Evolutionary conservation across 2,888 invertebrate species (phyloP).

Genomic region (Trissonchulus latispiculum): DNA sequence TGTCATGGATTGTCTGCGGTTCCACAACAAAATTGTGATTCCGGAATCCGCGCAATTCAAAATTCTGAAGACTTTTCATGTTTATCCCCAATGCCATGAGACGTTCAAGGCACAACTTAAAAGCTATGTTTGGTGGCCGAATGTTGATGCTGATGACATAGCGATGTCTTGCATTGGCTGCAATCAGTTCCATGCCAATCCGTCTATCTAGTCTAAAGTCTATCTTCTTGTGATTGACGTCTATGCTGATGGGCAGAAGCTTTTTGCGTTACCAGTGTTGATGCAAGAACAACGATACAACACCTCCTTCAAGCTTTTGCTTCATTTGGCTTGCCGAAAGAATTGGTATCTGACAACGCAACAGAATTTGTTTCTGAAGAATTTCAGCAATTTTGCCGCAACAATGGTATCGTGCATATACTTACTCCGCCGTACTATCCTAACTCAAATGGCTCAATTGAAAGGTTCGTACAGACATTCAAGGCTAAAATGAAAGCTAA

Average conservation of each 20-base stretch:
- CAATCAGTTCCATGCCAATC: slow-evolving; percentile 24
- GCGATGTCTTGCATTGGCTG: slow-evolving; percentile 31
- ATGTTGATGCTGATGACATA: slow-evolving; percentile 28
- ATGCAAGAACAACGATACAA: slow-evolving; percentile 28
- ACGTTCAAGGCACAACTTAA: slow-evolving; percentile 34
- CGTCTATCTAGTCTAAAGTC: slow-evolving; percentile 33
- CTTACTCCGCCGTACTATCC: slow-evolving; percentile 34
- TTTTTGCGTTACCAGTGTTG: slow-evolving; percentile 33
- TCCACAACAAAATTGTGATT: background rate
- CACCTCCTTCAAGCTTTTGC: slow-evolving; percentile 30
- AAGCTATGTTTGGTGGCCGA: slow-evolving; percentile 36
- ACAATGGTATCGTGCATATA: slow-evolving; percentile 30
- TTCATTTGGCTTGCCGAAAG: slow-evolving; percentile 33
- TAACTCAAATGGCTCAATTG: slow-evolving; percentile 35
- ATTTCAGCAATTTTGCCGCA: slow-evolving; percentile 31
- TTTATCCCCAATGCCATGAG: background rate
- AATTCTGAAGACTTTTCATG: background rate
- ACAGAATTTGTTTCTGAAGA: slow-evolving; percentile 33
- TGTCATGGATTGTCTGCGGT: background rate
- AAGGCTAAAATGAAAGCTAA: slow-evolving; percentile 21
- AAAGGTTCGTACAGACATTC: slow-evolving; percentile 33
- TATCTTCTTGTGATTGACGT: slow-evolving; percentile 45
- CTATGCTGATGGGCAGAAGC: slow-evolving; percentile 44
- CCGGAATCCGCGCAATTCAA: background rate
- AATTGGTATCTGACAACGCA: slow-evolving; percentile 40